Evolutionary conservation across 2,888 invertebrate species (phyloP).

Genomic region (Acanthacorydalis orientalis): DNA sequence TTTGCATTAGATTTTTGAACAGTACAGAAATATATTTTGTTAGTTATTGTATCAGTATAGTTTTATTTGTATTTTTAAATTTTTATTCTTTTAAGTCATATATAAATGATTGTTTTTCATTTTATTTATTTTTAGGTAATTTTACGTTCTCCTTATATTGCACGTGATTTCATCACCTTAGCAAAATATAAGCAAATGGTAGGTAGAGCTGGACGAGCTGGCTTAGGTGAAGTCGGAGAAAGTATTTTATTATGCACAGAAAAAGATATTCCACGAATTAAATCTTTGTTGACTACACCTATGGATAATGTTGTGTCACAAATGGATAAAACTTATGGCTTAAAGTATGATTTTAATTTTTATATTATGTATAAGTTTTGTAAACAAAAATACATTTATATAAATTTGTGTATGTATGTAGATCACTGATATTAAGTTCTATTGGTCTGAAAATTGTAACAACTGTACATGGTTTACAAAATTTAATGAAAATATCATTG

Average conservation of each 20-base stretch:
- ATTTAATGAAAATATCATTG: slow-evolving; percentile 41
- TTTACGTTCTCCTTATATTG: slow-evolving; percentile 70
- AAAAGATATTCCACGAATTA: slow-evolving; percentile 39
- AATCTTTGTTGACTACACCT: slow-evolving; percentile 37
- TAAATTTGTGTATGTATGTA: slow-evolving; percentile 12
- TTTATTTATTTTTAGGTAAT: slow-evolving; percentile 39
- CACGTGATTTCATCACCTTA: slow-evolving; percentile 50
- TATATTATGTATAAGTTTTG: no score
- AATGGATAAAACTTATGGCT: slow-evolving; percentile 34
- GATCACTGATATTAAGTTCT: slow-evolving; percentile 48
- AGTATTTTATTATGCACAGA: slow-evolving; percentile 66
- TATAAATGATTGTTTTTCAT: background rate
- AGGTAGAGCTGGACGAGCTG: slow-evolving; percentile 86
- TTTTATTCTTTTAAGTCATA: background rate
- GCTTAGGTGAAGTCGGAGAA: slow-evolving; percentile 66
- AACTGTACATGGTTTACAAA: slow-evolving; percentile 31
- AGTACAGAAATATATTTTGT: background rate
- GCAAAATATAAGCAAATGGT: slow-evolving; percentile 90
- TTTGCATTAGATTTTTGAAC: no score
- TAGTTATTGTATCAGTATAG: background rate
- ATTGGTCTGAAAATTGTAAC: slow-evolving; percentile 46
- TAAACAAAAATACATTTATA: no score
- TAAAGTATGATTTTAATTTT: slow-evolving; percentile 22
- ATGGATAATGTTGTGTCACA: slow-evolving; percentile 51
- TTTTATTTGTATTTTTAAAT: background rate